phyloP scores from a whole-genome alignment of 1,140 invertebrate species.

The Halyomorpha halys region DNA sequence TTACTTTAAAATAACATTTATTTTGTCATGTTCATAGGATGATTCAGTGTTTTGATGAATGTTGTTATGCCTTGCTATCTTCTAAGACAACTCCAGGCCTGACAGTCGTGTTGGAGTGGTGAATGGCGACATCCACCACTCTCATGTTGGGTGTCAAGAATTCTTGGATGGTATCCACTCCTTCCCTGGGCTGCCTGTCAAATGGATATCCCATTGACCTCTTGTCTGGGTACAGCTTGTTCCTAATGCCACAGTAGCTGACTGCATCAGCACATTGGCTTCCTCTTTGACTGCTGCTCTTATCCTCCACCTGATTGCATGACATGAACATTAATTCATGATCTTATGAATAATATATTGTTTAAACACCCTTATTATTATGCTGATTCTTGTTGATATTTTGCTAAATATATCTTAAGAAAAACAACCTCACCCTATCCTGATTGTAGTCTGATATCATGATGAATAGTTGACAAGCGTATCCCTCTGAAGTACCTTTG shows the following conservation, averaged over 20 bases:
- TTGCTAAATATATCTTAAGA: background rate
- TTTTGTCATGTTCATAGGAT: no score
- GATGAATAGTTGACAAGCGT: slow-evolving; percentile 58
- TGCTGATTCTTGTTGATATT: background rate
- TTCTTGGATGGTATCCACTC: slow-evolving; percentile 43
- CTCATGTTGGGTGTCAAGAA: slow-evolving; percentile 60
- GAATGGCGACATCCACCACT: slow-evolving; percentile 43
- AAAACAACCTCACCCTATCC: slow-evolving; percentile 47
- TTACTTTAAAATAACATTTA: no score
- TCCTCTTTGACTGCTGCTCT: no score
- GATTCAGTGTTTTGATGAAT: no score
- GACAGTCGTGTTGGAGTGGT: slow-evolving; percentile 33
- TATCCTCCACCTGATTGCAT: background rate
- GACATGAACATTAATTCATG: background rate
- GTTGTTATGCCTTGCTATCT: no score
- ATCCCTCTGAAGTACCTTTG: slow-evolving; percentile 57
- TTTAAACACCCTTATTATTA: no score
- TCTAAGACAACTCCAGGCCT: background rate
- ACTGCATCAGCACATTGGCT: slow-evolving; percentile 42
- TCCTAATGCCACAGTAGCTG: slow-evolving; percentile 61
- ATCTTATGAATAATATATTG: no score
- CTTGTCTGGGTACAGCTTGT: slow-evolving; percentile 59
- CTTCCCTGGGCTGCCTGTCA: slow-evolving; percentile 48
- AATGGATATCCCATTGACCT: slow-evolving; percentile 68
- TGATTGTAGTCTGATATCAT: slow-evolving; percentile 67